A percentile compares a stretch with the other conserved stretches of the same genome.
Conservation (phyloP, 2,888 invertebrate genomes). For the Spatulosminthurus flaviceps region DNA sequence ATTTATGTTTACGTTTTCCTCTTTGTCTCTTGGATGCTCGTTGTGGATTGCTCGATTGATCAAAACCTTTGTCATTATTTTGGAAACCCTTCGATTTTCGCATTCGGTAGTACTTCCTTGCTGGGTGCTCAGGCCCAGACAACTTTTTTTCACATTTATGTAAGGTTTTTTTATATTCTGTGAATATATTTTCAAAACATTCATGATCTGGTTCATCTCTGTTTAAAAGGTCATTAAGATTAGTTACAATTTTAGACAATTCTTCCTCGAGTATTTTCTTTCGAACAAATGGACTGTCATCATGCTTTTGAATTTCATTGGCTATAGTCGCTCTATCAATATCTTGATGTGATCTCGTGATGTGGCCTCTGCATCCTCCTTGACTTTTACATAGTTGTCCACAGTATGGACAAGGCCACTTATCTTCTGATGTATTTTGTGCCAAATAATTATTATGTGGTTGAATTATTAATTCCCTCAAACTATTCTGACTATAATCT, state of each 20-base stretch:
- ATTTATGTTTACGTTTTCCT: no score
- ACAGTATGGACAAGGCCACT: background rate
- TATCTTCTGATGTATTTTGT: background rate
- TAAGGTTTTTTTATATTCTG: background rate
- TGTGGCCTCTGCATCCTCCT: background rate
- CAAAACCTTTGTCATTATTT: background rate
- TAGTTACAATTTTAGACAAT: no score
- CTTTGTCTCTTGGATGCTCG: no score
- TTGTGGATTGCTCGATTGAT: background rate
- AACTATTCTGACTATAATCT: no score
- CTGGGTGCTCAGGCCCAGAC: background rate
- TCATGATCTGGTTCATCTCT: background rate
- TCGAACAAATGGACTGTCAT: no score
- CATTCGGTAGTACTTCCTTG: background rate
- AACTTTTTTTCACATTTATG: background rate
- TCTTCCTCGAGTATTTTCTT: no score
- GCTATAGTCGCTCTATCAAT: background rate
- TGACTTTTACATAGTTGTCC: background rate
- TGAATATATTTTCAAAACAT: background rate
- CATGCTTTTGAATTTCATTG: background rate
- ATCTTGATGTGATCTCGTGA: background rate
- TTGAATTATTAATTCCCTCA: no score
- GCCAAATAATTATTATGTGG: background rate
- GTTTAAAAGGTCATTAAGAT: background rate
- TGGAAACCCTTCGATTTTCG: background rate